Evolutionary conservation across 1,140 invertebrate species (phyloP).

Genomic region (Phthorimaea operculella): DNA sequence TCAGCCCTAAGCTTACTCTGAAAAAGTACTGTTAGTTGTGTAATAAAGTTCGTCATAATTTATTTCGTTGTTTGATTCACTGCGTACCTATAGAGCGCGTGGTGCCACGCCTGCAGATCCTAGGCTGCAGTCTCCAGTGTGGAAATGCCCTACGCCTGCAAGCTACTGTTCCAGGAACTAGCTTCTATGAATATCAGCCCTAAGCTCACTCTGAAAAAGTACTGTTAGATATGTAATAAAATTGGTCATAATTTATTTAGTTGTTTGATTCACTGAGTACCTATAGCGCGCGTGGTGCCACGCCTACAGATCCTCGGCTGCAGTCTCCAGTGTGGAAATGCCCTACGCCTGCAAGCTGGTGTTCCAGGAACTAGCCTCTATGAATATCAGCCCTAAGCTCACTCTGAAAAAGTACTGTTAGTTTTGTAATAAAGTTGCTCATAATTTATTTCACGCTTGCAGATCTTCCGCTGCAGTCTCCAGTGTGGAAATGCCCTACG

Average conservation of each 20-base stretch:
- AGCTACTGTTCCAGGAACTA: slow-evolving; percentile 97
- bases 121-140: too few species aligned
- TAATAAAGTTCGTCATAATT: neutral
- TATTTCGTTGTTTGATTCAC: neutral
- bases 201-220: slow-evolving; percentile 82
- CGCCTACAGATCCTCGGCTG: slow-evolving; percentile 88
- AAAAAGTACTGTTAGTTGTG: slow-evolving; percentile 52
- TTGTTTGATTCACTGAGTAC: neutral
- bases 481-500: slow-evolving; percentile 96
- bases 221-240: slow-evolving; percentile 52
- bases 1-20: slow-evolving; percentile 88
- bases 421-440: neutral
- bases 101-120: slow-evolving; percentile 96
- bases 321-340: slow-evolving; percentile 95
- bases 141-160: slow-evolving; percentile 99
- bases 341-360: slow-evolving; percentile 99
- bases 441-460: neutral
- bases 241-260: neutral
- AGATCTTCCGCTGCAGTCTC: slow-evolving; percentile 91
- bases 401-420: slow-evolving; percentile 80
- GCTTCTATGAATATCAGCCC: slow-evolving; percentile 99
- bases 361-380: slow-evolving; percentile 97
- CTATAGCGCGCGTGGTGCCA: slow-evolving; percentile 92
- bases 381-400: slow-evolving; percentile 96
- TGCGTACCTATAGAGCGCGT: too few species aligned